These are phyloP conservation scores for Plectrocnemia conspersa DNA, from an alignment of 1,140 invertebrate genomes.

Conservation along the genomic window DNA sequence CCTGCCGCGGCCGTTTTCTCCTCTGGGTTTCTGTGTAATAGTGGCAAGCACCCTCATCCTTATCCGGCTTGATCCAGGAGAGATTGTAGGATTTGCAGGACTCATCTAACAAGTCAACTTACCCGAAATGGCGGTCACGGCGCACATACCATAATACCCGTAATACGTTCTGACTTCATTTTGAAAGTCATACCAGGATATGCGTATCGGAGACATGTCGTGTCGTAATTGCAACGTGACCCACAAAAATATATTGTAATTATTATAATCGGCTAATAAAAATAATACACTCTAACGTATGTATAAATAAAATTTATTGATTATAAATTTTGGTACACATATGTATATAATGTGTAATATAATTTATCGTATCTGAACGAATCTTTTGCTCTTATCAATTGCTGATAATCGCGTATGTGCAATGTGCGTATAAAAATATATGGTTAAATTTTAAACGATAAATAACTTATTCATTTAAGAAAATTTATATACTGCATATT, in stretches of 20 bases:
- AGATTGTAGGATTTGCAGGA: slow-evolving; percentile 25
- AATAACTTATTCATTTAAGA: too few relatives aligned
- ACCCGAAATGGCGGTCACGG: slow-evolving; percentile 18
- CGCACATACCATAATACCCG: slow-evolving; percentile 16
- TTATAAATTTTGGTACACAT: too few relatives aligned
- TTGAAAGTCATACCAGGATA: background rate
- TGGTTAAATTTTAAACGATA: too few relatives aligned
- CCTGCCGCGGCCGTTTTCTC: too few relatives aligned
- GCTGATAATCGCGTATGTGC: too few relatives aligned
- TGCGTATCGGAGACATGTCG: background rate
- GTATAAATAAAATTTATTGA: background rate
- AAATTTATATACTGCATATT: too few relatives aligned
- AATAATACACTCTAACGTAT: background rate
- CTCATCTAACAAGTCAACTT: slow-evolving; percentile 24
- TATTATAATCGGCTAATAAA: background rate
- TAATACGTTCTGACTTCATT: background rate
- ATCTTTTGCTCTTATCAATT: too few relatives aligned
- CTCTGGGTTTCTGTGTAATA: background rate
- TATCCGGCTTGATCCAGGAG: slow-evolving; percentile 22
- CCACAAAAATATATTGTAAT: background rate
- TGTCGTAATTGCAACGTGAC: too few relatives aligned
- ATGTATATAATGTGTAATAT: too few relatives aligned
- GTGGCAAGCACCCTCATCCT: slow-evolving; percentile 14
- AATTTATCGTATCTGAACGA: too few relatives aligned
- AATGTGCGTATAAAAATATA: too few relatives aligned